Evolutionary conservation across 2,888 invertebrate genomes (phyloP), one percentile per base, ranked within the genome.

Genomic region (Zaprionus obscuricornis): DNA sequence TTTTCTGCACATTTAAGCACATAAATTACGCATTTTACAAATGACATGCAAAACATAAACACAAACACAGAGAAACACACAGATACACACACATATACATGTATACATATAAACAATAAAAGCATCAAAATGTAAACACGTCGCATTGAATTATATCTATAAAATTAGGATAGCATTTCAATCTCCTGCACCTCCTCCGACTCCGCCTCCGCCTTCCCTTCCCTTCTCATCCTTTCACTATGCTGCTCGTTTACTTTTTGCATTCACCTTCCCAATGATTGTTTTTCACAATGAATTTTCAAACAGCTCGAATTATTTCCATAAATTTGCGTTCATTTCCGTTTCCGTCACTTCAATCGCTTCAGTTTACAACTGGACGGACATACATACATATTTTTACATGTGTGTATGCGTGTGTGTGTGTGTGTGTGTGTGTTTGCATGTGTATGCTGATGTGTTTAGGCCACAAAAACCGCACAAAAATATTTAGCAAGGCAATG

Each of bases 301-400:
- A n/a, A n/a, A n/a, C n/a, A 65, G 59, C 55, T 63, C 66, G 50
- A 60, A 84, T 68, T 81, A 81, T 84, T 86, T 81, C 68, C 85
- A 86, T 86, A 84, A 84, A 86, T 86, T 81, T 86, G 66, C 78
- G 59, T 64, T 59, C 63, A 67, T 86, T 76, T 86, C 82, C 85
- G 82, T 58, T 83, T 75, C 70, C 81, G 77, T 17, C 56, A 68
- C 58, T 84, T 84, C 76, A 81, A 81, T 62, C 67, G 70, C 45
- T 51, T 74, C 36, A 42, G 20, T 39, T 49, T 43, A 43, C 26
- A 33, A 14, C 4, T 31, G 55, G 45, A 29, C 50, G 49, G 34
- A n/a, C n/a, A n/a, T n/a, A n/a, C n/a, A n/a, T n/a, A n/a, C n/a
- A n/a, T n/a, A n/a, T n/a, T n/a, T n/a, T n/a, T n/a, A n/a, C n/a